Evolutionary conservation across 2,113 vertebrate genomes (phyloP), one percentile per base, ranked within the genome.

Genomic region (Cinclus cinclus): DNA sequence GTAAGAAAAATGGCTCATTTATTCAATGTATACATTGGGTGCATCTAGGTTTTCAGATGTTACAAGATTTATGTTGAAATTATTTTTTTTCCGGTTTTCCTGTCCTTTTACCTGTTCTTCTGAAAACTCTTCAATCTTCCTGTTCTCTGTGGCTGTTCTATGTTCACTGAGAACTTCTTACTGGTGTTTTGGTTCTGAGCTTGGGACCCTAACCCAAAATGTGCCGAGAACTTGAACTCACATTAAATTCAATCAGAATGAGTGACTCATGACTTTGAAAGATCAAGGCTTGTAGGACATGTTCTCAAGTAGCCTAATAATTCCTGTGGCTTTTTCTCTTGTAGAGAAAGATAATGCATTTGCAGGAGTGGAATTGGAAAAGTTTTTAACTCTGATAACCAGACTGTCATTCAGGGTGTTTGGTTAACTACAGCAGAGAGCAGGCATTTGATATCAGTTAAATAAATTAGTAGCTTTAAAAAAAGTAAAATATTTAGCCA

Each of bases 41-140:
- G 89, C 81, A 75, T 89, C 76, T 78, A 52, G 22, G 60, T n/a
- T 94, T 95, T 90, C 64, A 85, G 80, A 46, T 92, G 84, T 94
- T 96, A 89, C 96, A 97, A 98, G 95, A 98, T 97, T 97, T 96
- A 97, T 97, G 83, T 93, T 89, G 77, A 91, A 62, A 88, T 67
- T 97, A 71, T 91, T 96, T 95, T 95, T 95, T 92, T 63, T 85
- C 15, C 76, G 47, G 8, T 84, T 96, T 86, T 76, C 24, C 22
- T 68, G 64, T 92, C 28, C 58, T 93, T 75, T 69, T 92, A 28
- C 31, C 65, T 67, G 42, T 42, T 76, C 44, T 67, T 76, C 60
- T 58, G 71, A 79, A 58, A 80, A 71, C 64, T 88, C 90, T 86
- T 93, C 53, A 82, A 1, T 95, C 75, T 56, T 69, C 11, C 46